phyloP scores from a whole-genome alignment of 1,140 invertebrate genomes.

The Aphelinus atriplicis region DNA sequence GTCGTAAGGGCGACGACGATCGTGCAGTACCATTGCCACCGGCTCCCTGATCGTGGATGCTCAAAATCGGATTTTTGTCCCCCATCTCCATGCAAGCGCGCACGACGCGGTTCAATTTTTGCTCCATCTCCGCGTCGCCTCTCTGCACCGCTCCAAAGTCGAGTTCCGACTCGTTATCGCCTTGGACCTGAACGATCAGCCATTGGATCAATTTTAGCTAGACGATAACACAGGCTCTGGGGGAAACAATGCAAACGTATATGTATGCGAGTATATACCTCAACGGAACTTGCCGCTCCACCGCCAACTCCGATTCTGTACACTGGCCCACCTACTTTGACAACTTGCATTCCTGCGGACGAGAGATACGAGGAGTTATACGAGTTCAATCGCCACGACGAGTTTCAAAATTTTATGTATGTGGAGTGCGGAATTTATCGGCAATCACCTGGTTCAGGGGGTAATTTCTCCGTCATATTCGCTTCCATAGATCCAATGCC shows the following conservation, averaged over 20 bases:
- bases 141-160: conserved; percentile 97
- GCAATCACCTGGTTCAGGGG: conserved; percentile 72
- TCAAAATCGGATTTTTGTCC: conserved; percentile 87
- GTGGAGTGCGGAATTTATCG: no score
- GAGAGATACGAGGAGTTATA: conserved; percentile 10
- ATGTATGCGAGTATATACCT: conserved; percentile 65
- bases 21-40: conserved; percentile 86
- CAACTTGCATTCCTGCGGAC: conserved; percentile 79
- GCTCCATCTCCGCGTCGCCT: conserved; percentile 98
- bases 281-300: conserved; percentile 95
- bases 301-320: conserved; percentile 98
- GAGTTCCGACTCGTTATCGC: conserved; percentile 84
- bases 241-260: no score
- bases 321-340: conserved; percentile 96
- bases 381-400: no score
- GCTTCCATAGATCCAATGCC: conserved; percentile 91
- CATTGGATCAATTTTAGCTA: background rate
- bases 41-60: conserved; percentile 96
- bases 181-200: conserved; percentile 74
- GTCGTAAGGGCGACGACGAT: background rate
- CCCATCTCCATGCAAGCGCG: conserved; percentile 89
- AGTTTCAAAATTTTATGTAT: no score
- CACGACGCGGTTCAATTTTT: conserved; percentile 94
- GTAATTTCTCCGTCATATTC: conserved; percentile 79
- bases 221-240: no score